Base-by-base conservation (phyloP, 2,888 invertebrate species). In the Ennomos erosarius region DNA sequence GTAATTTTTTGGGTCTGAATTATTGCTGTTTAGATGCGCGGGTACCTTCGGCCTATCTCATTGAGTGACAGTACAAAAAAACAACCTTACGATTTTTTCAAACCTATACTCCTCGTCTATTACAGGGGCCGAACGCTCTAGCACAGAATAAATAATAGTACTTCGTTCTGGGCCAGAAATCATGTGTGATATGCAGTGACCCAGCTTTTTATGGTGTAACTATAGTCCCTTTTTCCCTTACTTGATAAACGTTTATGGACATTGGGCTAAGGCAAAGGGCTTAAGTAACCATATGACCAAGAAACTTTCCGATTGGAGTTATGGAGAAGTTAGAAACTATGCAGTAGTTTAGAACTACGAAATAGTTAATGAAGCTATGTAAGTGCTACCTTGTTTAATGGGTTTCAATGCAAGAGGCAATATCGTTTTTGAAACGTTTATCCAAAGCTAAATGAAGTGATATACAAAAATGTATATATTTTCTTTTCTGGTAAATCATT, bases 181-280 rank as follows among this genome's bases (percentile, higher is more conserved):
- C 62, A 60, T 65, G 64, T 56, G 58, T 43, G 61, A 56, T 68
- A 62, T 55, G 59, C 59, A 62, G 62, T 62, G 68, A 64, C 62
- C 64, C 59, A 55, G 51, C 44, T 64, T 67, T 67, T 70, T 70
- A 68, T 62, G 55, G 55, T 51, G 54, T 42, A 16, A 37, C 52
- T 42, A 52, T 40, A 53, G 52, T 55, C 59, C 59, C 38, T 48
- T 54, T 52, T 58, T 53, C 49, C 50, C 49, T 37, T 45, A 47
- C 11, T 52, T 60, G 59, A 60, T 55, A 55, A 55, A 55, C 50
- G 55, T 55, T 60, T 60, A 60, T 60, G 55, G 54, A 54, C 49
- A n/a, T 54, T 16, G 36, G 37, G 33, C 12, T 35, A 52, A 55
- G 51, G 47, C 59, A 43, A 55, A 60, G 55, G 38, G 55, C 42